Evolutionary conservation across 2,113 vertebrate genomes (phyloP).

Genomic region (Cyprinodon variegatus): DNA sequence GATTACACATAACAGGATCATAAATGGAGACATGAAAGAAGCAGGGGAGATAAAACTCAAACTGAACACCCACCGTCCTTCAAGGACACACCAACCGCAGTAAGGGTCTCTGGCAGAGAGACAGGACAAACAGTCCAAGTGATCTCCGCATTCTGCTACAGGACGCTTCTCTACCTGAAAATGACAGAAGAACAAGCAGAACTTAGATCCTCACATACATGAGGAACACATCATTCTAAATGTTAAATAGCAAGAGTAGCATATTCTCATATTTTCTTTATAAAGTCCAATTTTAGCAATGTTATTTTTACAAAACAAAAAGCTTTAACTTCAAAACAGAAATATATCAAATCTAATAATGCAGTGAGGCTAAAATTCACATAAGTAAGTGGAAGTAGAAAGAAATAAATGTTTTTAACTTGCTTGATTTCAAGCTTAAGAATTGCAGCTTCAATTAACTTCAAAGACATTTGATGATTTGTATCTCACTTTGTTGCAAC

Average conservation of each 20-base stretch:
- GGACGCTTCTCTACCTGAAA: conserved; percentile 88
- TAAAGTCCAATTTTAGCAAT: no score
- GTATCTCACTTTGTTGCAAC: no score
- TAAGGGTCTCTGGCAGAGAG: conserved; percentile 89
- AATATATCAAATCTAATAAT: no score
- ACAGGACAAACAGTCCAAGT: conserved; percentile 88
- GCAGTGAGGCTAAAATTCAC: no score
- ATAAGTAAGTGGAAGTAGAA: no score
- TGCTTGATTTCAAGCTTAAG: no score
- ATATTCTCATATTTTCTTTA: no score
- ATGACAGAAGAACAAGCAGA: not conserved
- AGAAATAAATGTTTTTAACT: no score
- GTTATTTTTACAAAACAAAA: no score
- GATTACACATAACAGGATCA: not conserved
- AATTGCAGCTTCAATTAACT: no score
- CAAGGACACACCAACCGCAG: conserved; percentile 97
- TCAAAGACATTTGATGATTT: no score
- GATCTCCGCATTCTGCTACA: conserved; percentile 88
- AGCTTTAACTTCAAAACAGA: no score
- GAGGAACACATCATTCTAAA: not conserved
- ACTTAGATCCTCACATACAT: not conserved
- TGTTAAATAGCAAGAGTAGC: not conserved
- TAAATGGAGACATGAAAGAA: not conserved
- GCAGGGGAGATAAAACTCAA: not conserved
- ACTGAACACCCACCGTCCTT: conserved; percentile 85